phyloP scores from a whole-genome alignment of 2,113 vertebrate species.

The Bothrops jararaca region DNA sequence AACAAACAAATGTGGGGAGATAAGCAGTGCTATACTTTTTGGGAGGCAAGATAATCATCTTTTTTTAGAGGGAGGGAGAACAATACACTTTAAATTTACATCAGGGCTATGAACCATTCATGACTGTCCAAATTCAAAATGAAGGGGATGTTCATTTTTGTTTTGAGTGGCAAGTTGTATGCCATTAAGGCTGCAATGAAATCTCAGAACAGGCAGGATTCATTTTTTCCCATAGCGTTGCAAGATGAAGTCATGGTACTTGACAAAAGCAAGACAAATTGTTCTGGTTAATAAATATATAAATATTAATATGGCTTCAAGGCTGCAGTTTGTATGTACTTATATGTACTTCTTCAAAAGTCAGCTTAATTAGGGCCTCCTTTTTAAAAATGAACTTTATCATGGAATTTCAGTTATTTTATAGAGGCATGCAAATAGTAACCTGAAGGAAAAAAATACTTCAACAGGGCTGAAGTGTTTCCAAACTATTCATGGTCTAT shows the following conservation, averaged over 20 bases:
- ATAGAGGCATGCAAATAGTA: not conserved
- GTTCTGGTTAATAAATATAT: not conserved
- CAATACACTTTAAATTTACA: not conserved
- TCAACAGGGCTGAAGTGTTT: not conserved
- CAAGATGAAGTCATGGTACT: too few species aligned
- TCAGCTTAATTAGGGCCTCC: not conserved
- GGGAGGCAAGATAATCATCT: not conserved
- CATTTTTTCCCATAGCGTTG: not conserved
- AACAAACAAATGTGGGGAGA: not conserved
- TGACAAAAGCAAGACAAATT: not conserved
- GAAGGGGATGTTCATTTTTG: not conserved
- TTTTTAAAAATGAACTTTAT: not conserved
- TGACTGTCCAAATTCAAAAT: not conserved
- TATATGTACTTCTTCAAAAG: not conserved
- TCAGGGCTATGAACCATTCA: not conserved
- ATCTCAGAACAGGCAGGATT: not conserved
- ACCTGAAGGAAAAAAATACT: not conserved
- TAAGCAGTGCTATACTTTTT: not conserved
- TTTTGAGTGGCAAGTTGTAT: not conserved
- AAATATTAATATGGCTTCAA: not conserved
- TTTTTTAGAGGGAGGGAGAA: not conserved
- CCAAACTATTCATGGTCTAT: not conserved
- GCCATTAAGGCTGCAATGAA: not conserved
- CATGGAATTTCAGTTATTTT: not conserved
- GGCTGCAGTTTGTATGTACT: not conserved